These are phyloP conservation scores for Carabus problematicus DNA, from an alignment of 2,888 invertebrate genomes.

Conservation along the genomic window DNA sequence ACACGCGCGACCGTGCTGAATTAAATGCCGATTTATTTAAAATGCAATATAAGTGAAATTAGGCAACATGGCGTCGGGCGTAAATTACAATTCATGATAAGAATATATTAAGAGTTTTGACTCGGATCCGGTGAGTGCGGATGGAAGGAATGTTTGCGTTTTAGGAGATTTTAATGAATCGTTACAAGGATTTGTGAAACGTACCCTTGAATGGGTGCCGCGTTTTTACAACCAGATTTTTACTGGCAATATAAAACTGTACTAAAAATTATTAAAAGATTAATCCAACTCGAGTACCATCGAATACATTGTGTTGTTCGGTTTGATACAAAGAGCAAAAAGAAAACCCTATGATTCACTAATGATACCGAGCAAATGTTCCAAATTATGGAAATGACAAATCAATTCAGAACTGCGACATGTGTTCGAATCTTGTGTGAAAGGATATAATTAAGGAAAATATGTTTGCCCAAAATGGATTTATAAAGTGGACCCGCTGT, in stretches of 20 bases:
- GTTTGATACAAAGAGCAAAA: no score
- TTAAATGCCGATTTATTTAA: slow-evolving; percentile 42
- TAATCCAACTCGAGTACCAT: slow-evolving; percentile 3
- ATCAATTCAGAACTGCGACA: no score
- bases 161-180: slow-evolving; percentile 35
- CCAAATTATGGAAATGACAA: no score
- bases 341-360: no score
- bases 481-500: no score
- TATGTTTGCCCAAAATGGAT: no score
- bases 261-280: slow-evolving; percentile 21
- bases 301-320: no score
- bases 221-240: slow-evolving; percentile 30
- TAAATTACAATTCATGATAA: slow-evolving; percentile 42
- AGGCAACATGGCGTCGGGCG: slow-evolving; percentile 32
- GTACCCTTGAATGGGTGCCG: slow-evolving; percentile 26
- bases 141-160: slow-evolving; percentile 12
- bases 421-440: no score
- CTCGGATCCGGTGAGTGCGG: not conserved
- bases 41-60: slow-evolving; percentile 42
- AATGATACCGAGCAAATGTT: no score
- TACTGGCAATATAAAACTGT: slow-evolving; percentile 15
- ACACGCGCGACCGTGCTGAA: slow-evolving; percentile 34
- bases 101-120: slow-evolving; percentile 30
- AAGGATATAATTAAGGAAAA: no score
- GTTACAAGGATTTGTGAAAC: slow-evolving; percentile 26